Base-by-base conservation (phyloP, 2,113 vertebrate species). In the Psilopogon haemacephalus region DNA sequence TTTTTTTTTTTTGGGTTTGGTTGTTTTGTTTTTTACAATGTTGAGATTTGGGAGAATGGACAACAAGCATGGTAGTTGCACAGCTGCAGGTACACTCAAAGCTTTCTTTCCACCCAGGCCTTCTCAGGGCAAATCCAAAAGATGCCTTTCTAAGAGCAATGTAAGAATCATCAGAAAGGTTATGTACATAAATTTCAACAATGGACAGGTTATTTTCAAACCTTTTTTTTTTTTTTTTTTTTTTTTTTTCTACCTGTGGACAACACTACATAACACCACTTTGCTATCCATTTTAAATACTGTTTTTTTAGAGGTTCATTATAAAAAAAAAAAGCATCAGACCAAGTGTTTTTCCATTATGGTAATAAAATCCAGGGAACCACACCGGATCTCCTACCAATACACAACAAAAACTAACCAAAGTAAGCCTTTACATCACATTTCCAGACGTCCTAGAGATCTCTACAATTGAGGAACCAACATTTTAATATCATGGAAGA, bases 11-110 rank as follows among this genome's bases (percentile, higher is more conserved):
- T n/a, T n/a, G n/a, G n/a, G n/a, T n/a, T n/a, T n/a, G n/a, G n/a
- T n/a, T n/a, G n/a, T n/a, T 17, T 88, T 24, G n/a, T 19, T 56
- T 56, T 21, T 30, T 1, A 35, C 33, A 55, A 13, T 0, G 5
- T 3, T 3, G 17, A 40, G 11, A 50, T 17, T 13, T 19, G 27
- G 81, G 4, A 40, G 38, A 48, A 54, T 0, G 8, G 35, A 50
- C 27, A 42, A 38, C 35, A 73, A 32, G 16, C 5, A 11, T 13
- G 32, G 37, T 2, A 28, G 16, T 3, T 48, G 37, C n/a, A 40
- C 0, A 0, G 0, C 3, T 20, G 40, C 23, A 35, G 15, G 32
- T 6, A 8, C 5, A 30, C 23, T 32, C 48, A 37, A 5, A 54
- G 30, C 62, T 33, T 19, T 72, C 46, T 8, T 35, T 50, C n/a